Conservation (phyloP, 2,888 invertebrate genomes). For the Caenorhabditis sinica region DNA sequence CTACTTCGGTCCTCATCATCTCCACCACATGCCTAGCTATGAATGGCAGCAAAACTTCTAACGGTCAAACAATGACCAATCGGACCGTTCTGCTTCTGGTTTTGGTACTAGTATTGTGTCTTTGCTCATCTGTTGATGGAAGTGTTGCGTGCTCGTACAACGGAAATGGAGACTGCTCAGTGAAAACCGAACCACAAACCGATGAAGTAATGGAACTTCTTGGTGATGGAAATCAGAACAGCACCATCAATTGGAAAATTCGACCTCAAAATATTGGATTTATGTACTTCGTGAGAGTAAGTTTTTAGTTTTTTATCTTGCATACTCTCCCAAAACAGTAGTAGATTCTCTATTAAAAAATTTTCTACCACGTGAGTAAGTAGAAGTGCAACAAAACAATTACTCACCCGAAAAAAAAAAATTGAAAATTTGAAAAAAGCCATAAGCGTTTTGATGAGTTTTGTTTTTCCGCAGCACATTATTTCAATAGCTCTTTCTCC, state of each 20-base stretch:
- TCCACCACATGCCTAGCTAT: constrained; percentile 44
- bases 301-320: constrained; percentile 44
- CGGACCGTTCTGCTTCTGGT: constrained; percentile 3
- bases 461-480: not conserved
- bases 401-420: no score
- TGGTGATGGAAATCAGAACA: not conserved
- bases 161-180: constrained; percentile 25
- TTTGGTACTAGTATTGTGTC: not conserved
- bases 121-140: not conserved
- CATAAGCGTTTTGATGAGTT: not conserved
- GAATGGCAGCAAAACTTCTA: constrained; percentile 35
- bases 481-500: no score
- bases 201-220: constrained; percentile 18
- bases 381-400: no score
- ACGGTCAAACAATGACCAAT: constrained; percentile 24
- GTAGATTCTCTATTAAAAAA: no score
- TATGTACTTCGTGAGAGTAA: constrained; percentile 49
- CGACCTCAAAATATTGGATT: constrained; percentile 52
- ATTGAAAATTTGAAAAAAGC: no score
- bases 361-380: no score
- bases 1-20: not conserved
- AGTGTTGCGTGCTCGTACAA: constrained; percentile 35
- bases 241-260: constrained; percentile 41
- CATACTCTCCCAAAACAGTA: no score
- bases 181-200: not conserved